phyloP scores from a whole-genome alignment of 37 sponge, comb jelly and placozoan genomes.

The Eunapius fragilis region DNA sequence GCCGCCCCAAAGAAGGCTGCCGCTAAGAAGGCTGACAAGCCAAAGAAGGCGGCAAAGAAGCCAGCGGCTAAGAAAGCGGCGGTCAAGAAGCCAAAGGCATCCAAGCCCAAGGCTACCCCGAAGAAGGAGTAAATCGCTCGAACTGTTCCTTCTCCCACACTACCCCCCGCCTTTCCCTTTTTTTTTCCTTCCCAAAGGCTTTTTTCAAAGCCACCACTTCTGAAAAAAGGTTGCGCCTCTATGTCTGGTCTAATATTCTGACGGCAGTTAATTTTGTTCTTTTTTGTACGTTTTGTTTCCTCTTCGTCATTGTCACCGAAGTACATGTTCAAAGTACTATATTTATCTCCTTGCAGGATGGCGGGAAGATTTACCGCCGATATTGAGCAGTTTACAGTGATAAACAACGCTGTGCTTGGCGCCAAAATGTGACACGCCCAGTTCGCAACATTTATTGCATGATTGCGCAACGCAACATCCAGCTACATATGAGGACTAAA shows the following conservation, averaged over 20 bases:
- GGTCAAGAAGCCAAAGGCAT: slow-evolving; percentile 38
- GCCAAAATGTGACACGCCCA: too few relatives aligned
- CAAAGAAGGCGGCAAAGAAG: slow-evolving; percentile 1
- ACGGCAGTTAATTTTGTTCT: background rate
- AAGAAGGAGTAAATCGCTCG: background rate
- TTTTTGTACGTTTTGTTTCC: background rate
- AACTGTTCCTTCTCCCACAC: background rate
- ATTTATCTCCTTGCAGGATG: too few relatives aligned
- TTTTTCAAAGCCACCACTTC: slow-evolving; percentile 90
- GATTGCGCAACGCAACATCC: too few relatives aligned
- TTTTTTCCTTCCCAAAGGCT: slow-evolving; percentile 66
- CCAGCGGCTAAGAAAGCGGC: slow-evolving; percentile 21
- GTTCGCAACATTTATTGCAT: too few relatives aligned
- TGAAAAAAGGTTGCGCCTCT: slow-evolving; percentile 57
- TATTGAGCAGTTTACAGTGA: too few relatives aligned
- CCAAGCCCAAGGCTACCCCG: slow-evolving; percentile 47
- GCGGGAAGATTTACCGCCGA: too few relatives aligned
- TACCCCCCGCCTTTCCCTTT: background rate
- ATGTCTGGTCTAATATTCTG: background rate
- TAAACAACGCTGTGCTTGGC: too few relatives aligned
- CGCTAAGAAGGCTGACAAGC: slow-evolving; percentile 16
- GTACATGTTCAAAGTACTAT: too few relatives aligned
- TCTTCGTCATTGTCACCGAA: background rate
- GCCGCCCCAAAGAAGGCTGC: slow-evolving; percentile 37
- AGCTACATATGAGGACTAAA: too few relatives aligned